Evolutionary conservation across 2,113 vertebrate genomes (phyloP), one percentile per base, ranked within the genome.

Genomic region (Rynchops niger): DNA sequence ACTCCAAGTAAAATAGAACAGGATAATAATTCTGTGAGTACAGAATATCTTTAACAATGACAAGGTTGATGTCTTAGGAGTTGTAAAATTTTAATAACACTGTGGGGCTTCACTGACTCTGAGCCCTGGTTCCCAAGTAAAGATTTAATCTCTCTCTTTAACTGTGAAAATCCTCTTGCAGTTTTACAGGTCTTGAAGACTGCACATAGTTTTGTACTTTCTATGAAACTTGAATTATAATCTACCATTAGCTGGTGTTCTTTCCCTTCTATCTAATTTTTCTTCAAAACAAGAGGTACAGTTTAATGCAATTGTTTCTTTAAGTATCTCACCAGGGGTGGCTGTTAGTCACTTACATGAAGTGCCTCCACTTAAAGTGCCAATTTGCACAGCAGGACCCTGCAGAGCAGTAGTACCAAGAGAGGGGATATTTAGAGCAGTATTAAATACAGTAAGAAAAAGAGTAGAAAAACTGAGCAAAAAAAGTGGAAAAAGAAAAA

Each of bases 351-450:
- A 32, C 70, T 93, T 90, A 42, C 73, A 83, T 50, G 71, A 86
- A 96, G 85, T 93, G 71, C 58, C 71, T 96, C n/a, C 42, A 42
- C 84, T 94, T 90, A 77, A 72, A 93, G 74, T 49, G 49, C 74
- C 79, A 88, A 95, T 95, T 96, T 95, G 58, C 92, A 73, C 96
- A 95, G 96, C 87, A 96, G 71, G 84, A 88, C 22, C 32, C 50
- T 67, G 74, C 66, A 92, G 74, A 93, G 77, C 74, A 42, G 62
- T 62, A 80, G 82, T 82, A 52, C 65, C 38, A 94, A 85, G 92
- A 85, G 9, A 73, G 20, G 32, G 34, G 50, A 91, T 91, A 93
- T 96, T 96, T 95, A 93, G 86, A 90, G 71, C 11, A 32, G 15
- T 65, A 88, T 93, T 85, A 95, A 96, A 93, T 84, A 87, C 53